Evolutionary conservation across 2,113 vertebrate species (phyloP).

Genomic region (Naja naja): DNA sequence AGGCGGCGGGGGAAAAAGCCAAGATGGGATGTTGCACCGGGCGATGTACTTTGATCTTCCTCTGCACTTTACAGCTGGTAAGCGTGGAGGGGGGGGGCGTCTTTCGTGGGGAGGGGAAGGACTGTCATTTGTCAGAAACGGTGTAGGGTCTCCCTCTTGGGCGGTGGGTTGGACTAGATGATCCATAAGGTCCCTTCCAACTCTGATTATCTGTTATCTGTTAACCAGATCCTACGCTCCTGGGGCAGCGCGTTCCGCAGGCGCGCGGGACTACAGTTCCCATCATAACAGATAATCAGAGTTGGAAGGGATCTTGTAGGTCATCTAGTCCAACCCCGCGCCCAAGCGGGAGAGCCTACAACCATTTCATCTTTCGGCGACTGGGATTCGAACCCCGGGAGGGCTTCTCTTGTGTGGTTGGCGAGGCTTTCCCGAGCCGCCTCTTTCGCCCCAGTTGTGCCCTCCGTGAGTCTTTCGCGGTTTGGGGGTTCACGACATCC

Average conservation of each 20-base stretch:
- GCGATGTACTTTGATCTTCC: conserved; percentile 81
- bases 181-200: too few species aligned
- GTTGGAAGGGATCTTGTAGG: too few species aligned
- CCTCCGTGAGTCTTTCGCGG: neutral
- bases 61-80: conserved; percentile 88
- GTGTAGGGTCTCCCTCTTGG: too few species aligned
- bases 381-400: neutral
- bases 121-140: too few species aligned
- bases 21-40: conserved; percentile 86
- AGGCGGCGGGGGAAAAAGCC: neutral
- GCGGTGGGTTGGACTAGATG: too few species aligned
- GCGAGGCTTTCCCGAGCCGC: neutral
- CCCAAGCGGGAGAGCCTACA: too few species aligned
- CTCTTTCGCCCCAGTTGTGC: neutral
- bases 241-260: neutral
- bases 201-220: too few species aligned
- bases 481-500: neutral
- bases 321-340: too few species aligned
- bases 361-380: too few species aligned
- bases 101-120: neutral
- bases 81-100: conserved; percentile 57
- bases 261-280: neutral
- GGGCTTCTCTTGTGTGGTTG: too few species aligned
- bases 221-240: neutral
- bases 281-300: too few species aligned